Percentiles rank a stretch among this genome's conserved stretches.
Evolutionary conservation across 2,113 vertebrate genomes (phyloP).

Genomic region (Hypomesus transpacificus): DNA sequence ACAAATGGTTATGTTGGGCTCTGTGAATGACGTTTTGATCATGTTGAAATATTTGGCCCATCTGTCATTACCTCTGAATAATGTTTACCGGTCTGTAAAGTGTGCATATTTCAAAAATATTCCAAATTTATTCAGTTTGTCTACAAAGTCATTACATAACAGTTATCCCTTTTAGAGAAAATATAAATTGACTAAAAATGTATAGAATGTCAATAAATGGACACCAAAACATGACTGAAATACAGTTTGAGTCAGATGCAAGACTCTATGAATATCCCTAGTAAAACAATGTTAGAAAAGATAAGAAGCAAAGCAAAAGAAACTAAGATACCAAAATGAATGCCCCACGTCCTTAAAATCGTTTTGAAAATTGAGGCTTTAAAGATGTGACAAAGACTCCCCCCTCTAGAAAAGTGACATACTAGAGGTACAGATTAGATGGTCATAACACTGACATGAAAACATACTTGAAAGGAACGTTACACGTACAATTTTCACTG

Average conservation of each 20-base stretch:
- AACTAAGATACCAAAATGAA: not conserved
- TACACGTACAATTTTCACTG: not conserved
- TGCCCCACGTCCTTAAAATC: not conserved
- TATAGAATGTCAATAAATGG: not conserved
- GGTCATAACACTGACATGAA: not conserved
- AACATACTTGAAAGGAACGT: not conserved
- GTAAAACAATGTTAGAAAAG: not conserved
- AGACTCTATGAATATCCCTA: not conserved
- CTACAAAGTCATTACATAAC: not conserved
- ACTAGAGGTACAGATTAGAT: not conserved
- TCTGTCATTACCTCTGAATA: too few species aligned
- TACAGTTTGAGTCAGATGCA: not conserved
- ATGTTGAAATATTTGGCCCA: not conserved
- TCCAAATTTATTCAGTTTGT: not conserved
- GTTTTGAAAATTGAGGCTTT: too few species aligned
- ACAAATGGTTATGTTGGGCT: too few species aligned
- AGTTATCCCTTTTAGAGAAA: not conserved
- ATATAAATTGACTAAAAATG: not conserved
- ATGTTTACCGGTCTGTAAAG: too few species aligned
- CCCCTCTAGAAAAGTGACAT: not conserved
- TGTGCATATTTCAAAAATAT: not conserved
- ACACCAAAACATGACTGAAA: not conserved
- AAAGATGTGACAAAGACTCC: not conserved
- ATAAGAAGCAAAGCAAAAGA: not conserved
- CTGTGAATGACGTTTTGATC: too few species aligned